phyloP scores from a whole-genome alignment of 2,113 vertebrate genomes.

The Carassius carassius region DNA sequence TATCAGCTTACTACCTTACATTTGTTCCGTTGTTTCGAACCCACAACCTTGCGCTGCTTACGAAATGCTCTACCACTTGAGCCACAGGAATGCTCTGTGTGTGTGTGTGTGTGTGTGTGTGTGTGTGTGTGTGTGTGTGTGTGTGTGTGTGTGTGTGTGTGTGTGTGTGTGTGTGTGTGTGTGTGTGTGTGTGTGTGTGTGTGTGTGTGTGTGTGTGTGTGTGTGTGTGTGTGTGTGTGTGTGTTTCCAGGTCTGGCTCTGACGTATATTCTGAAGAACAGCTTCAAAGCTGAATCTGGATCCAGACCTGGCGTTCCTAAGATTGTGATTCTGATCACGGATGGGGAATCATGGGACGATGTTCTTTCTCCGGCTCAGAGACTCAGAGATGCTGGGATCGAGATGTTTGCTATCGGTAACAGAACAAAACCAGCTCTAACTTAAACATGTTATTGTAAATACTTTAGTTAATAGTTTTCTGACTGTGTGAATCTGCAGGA shows the following conservation, averaged over 20 bases:
- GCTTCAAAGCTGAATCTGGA: slow-evolving; percentile 90
- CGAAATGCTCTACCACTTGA: too few species aligned
- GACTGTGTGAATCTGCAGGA: slow-evolving; percentile 74
- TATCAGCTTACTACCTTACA: too few species aligned
- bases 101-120: too few species aligned
- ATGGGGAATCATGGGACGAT: slow-evolving; percentile 97
- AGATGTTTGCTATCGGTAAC: slow-evolving; percentile 96
- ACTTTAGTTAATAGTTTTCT: background rate
- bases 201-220: slow-evolving; percentile 40
- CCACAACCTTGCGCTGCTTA: too few species aligned
- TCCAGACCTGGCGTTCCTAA: slow-evolving; percentile 87
- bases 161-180: background rate
- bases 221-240: background rate
- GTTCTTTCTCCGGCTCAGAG: slow-evolving; percentile 87
- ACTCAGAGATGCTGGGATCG: slow-evolving; percentile 87
- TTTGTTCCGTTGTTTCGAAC: too few species aligned
- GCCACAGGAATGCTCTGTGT: too few species aligned
- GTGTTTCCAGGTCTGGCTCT: slow-evolving; percentile 85
- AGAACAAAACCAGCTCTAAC: background rate
- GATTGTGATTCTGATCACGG: slow-evolving; percentile 96
- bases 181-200: too few species aligned
- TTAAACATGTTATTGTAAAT: background rate
- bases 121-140: slow-evolving; percentile 41
- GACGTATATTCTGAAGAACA: slow-evolving; percentile 94
- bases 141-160: slow-evolving; percentile 15